These are phyloP conservation scores for Cosmorhoe ocellata DNA, from an alignment of 2,888 invertebrate species.

Conservation along the genomic window DNA sequence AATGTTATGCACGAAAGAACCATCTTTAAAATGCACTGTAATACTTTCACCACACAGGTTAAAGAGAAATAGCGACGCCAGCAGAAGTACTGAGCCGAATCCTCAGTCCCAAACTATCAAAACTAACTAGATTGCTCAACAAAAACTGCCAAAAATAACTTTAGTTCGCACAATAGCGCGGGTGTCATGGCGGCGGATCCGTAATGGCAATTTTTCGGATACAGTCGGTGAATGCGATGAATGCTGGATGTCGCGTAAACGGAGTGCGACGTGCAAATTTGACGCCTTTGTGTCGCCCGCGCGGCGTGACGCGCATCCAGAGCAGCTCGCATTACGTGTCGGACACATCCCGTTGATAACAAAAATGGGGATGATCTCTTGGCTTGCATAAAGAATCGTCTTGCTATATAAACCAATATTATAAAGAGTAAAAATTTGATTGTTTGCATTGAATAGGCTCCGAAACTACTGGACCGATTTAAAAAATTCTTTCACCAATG, in stretches of 20 bases:
- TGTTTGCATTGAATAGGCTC: too few relatives aligned
- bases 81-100: neutral
- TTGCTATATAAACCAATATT: too few relatives aligned
- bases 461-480: too few relatives aligned
- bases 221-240: constrained; percentile 70
- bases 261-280: constrained; percentile 80
- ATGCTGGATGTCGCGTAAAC: constrained; percentile 78
- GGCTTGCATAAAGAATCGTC: too few relatives aligned
- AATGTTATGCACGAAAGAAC: too few relatives aligned
- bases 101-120: constrained; percentile 4
- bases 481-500: too few relatives aligned
- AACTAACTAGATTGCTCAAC: constrained; percentile 17
- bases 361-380: too few relatives aligned
- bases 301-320: constrained; percentile 70
- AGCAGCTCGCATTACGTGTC: constrained; percentile 15
- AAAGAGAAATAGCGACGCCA: too few relatives aligned
- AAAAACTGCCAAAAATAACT: constrained; percentile 32
- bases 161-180: constrained; percentile 33
- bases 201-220: constrained; percentile 79
- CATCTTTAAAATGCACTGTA: too few relatives aligned
- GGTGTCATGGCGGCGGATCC: constrained; percentile 63
- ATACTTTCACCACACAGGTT: too few relatives aligned
- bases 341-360: too few relatives aligned
- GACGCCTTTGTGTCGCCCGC: constrained; percentile 72
- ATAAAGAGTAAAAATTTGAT: too few relatives aligned